A percentile compares a stretch with the other conserved stretches of the same genome.
Conservation (phyloP, 2,113 vertebrate genomes). For the Menura novaehollandiae region DNA sequence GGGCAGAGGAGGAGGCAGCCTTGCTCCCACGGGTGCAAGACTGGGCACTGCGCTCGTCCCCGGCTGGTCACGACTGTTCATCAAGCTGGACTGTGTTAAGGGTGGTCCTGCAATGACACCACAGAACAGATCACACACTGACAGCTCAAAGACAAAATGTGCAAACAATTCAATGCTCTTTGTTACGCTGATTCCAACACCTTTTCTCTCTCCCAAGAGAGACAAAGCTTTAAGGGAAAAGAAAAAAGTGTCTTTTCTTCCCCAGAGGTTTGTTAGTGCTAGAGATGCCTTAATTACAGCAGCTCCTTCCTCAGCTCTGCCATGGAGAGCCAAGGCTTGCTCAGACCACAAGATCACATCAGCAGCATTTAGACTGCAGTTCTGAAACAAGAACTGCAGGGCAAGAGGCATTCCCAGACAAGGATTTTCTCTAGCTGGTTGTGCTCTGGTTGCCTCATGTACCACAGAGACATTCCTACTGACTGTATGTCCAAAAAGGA, state of each 20-base stretch:
- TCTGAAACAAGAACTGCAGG: not conserved
- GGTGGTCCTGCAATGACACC: conserved; percentile 83
- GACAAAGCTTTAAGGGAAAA: not conserved
- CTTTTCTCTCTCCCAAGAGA: not conserved
- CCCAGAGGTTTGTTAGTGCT: not conserved
- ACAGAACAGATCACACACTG: conserved; percentile 5
- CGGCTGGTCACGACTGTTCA: conserved; percentile 86
- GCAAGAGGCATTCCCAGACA: not conserved
- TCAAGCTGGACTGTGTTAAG: conserved; percentile 83
- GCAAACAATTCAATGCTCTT: not conserved
- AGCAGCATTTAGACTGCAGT: not conserved
- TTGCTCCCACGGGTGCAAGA: conserved; percentile 85
- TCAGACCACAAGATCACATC: not conserved
- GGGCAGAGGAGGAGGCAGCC: conserved; percentile 84
- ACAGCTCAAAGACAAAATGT: not conserved
- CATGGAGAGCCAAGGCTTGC: not conserved
- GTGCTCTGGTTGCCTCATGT: not conserved
- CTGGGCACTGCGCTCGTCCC: conserved; percentile 85
- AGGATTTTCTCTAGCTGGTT: not conserved
- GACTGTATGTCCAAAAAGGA: not conserved
- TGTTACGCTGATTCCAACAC: not conserved
- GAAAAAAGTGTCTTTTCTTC: not conserved
- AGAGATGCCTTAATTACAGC: not conserved
- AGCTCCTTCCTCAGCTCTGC: not conserved
- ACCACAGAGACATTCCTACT: not conserved